Conservation (phyloP, 1,140 invertebrate species). For the Adoxophyes honmai region DNA sequence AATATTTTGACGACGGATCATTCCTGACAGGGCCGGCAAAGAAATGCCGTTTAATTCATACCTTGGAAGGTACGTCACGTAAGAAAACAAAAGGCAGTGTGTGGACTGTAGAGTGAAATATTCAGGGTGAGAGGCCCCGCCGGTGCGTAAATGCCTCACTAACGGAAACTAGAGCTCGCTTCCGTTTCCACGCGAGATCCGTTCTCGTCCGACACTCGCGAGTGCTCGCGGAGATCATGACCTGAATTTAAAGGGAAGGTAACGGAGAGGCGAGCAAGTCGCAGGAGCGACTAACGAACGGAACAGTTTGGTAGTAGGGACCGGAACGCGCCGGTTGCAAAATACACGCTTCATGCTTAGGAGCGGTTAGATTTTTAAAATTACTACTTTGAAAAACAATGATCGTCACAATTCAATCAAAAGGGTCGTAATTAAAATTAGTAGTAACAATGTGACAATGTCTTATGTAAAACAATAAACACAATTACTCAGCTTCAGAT, state of each 20-base stretch:
- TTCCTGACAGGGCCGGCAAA: too few relatives aligned
- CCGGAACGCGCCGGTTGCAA: too few relatives aligned
- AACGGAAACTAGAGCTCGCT: slow-evolving; percentile 18
- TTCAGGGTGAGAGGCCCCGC: not conserved
- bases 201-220: slow-evolving; percentile 12
- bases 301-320: too few relatives aligned
- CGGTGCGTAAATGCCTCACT: slow-evolving; percentile 13
- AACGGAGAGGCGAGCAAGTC: not conserved
- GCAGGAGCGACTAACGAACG: not conserved
- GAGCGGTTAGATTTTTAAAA: too few relatives aligned
- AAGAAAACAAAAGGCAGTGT: not conserved
- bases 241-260: slow-evolving; percentile 14
- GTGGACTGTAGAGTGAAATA: slow-evolving; percentile 4
- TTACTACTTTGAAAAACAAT: too few relatives aligned
- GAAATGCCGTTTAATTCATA: not conserved
- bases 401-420: too few relatives aligned
- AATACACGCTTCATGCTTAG: too few relatives aligned
- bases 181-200: slow-evolving; percentile 20
- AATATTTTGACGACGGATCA: too few relatives aligned
- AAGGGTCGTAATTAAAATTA: too few relatives aligned
- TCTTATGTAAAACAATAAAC: too few relatives aligned
- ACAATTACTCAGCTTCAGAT: too few relatives aligned
- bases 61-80: not conserved
- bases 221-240: slow-evolving; percentile 14
- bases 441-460: too few relatives aligned